Conservation (phyloP, 2,888 invertebrate genomes). For the Alloplasta piceator region DNA sequence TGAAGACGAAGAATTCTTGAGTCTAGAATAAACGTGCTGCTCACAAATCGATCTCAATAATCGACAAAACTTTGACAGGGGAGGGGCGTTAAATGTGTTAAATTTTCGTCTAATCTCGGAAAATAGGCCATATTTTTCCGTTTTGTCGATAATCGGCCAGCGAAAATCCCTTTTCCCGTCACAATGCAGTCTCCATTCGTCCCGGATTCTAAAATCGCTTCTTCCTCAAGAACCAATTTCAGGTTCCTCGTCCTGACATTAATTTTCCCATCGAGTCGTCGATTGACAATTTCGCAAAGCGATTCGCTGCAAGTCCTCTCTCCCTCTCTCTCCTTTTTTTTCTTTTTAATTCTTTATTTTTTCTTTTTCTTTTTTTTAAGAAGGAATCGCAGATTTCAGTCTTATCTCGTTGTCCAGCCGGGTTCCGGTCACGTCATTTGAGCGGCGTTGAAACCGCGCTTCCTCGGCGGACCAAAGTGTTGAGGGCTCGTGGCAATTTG, state of each 20-base stretch:
- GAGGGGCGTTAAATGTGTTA: background rate
- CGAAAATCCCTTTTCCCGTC: slow-evolving; percentile 12
- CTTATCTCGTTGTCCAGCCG: slow-evolving; percentile 78
- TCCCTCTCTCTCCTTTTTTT: background rate
- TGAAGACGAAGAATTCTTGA: slow-evolving; percentile 48
- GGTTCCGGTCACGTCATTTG: slow-evolving; percentile 80
- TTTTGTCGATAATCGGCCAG: background rate
- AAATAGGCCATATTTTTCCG: background rate
- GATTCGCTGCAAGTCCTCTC: too few species aligned
- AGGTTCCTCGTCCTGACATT: background rate
- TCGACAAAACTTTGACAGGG: background rate
- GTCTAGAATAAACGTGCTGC: slow-evolving; percentile 33
- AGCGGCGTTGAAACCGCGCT: slow-evolving; percentile 77
- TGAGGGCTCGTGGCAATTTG: slow-evolving; percentile 76
- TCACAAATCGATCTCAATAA: too few species aligned
- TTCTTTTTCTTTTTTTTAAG: background rate
- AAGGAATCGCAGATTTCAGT: slow-evolving; percentile 72
- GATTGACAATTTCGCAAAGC: too few species aligned
- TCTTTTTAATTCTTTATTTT: background rate
- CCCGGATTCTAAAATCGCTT: background rate
- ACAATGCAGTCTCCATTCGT: background rate
- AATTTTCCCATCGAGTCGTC: background rate
- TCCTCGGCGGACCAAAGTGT: slow-evolving; percentile 74
- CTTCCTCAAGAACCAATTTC: background rate
- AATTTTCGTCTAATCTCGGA: background rate